These are phyloP conservation scores for Lasioglossum villosulum DNA, from an alignment of 2,888 invertebrate species.

Conservation along the genomic window DNA sequence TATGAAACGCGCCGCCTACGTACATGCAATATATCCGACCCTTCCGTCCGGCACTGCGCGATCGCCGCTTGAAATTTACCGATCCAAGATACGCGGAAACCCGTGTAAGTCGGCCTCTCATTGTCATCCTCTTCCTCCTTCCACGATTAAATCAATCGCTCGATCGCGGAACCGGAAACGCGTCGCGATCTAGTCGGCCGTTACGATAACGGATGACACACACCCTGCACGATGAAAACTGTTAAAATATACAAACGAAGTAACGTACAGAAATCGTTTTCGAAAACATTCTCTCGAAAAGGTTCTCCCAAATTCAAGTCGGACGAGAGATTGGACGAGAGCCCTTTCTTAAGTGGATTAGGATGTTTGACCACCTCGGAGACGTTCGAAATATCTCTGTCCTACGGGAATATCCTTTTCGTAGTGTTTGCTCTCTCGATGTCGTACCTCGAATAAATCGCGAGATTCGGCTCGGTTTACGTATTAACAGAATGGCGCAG, in stretches of 20 bases:
- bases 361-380: background rate
- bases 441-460: background rate
- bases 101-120: too few relatives aligned
- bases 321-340: background rate
- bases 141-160: background rate
- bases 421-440: background rate
- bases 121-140: background rate
- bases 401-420: background rate
- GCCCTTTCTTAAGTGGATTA: background rate
- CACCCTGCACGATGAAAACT: too few relatives aligned
- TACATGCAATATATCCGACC: conserved; percentile 39
- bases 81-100: conserved; percentile 1
- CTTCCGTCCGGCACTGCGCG: background rate
- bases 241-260: background rate
- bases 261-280: background rate
- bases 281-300: background rate
- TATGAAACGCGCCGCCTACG: conserved; percentile 26
- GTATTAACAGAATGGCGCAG: background rate
- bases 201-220: too few relatives aligned
- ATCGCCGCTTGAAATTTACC: conserved; percentile 48
- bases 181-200: conserved; percentile 4
- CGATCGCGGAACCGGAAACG: background rate
- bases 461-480: background rate
- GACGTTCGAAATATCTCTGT: background rate
- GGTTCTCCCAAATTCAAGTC: background rate